phyloP scores from a whole-genome alignment of 2,797 vertebrate species.

The Anolis apletophallus region DNA sequence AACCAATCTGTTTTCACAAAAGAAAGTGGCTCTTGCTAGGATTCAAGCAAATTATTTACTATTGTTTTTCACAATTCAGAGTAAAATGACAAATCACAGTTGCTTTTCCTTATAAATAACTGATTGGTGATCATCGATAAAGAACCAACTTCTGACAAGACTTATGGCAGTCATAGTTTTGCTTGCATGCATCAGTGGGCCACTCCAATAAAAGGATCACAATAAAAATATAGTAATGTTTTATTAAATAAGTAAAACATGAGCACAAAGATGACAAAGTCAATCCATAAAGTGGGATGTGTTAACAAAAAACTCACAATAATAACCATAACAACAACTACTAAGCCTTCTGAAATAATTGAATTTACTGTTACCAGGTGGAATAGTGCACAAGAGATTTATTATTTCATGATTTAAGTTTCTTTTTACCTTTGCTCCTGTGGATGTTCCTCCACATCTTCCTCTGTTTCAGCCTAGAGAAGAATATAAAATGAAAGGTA shows the following conservation, averaged over 20 bases:
- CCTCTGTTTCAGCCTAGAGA: constrained; percentile 89
- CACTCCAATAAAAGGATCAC: neutral
- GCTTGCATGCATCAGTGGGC: too few relatives aligned
- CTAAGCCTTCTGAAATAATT: neutral
- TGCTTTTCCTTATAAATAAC: too few relatives aligned
- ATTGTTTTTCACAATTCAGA: too few relatives aligned
- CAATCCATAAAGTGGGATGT: neutral
- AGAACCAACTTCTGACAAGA: too few relatives aligned
- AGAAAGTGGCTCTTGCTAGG: too few relatives aligned
- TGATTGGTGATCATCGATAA: too few relatives aligned
- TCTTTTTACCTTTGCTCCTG: constrained; percentile 87
- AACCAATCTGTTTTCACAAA: too few relatives aligned
- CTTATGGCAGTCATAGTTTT: too few relatives aligned
- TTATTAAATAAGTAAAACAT: neutral
- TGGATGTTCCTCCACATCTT: constrained; percentile 85
- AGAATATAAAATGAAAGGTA: constrained; percentile 59
- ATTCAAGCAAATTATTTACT: too few relatives aligned
- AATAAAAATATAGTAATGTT: too few relatives aligned
- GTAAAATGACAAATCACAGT: too few relatives aligned
- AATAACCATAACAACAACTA: too few relatives aligned
- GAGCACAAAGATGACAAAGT: neutral
- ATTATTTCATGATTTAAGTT: neutral
- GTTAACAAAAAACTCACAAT: neutral
- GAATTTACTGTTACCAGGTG: constrained; percentile 10
- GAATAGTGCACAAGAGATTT: constrained; percentile 31